These are phyloP conservation scores for Tragelaphus strepsiceros DNA, from an alignment of 2,113 vertebrate genomes.

Conservation along the genomic window DNA sequence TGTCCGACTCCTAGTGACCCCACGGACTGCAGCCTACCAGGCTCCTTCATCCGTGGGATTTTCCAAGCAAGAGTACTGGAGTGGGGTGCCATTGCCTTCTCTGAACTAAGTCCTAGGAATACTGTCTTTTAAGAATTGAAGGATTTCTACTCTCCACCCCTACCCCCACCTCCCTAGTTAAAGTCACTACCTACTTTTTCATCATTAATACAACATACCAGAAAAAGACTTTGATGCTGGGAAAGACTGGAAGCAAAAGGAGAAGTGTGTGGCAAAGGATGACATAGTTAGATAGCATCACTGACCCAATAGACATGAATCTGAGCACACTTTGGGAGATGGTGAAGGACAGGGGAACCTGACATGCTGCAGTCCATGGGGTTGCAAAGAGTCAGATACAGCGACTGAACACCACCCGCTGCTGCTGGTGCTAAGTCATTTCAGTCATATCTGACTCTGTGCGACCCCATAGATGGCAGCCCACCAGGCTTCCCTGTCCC, in stretches of 20 bases:
- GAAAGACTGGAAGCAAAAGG: background rate
- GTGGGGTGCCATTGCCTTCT: too few species aligned
- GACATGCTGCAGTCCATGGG: background rate
- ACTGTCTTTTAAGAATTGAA: background rate
- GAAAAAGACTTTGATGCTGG: background rate
- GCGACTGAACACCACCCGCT: background rate
- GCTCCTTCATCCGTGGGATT: too few species aligned
- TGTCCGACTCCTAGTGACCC: too few species aligned
- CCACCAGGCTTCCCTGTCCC: too few species aligned
- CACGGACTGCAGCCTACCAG: too few species aligned
- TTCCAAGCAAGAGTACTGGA: too few species aligned
- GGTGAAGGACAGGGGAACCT: background rate
- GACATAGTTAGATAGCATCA: background rate
- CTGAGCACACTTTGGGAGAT: background rate
- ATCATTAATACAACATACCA: accelerated
- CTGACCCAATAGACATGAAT: background rate
- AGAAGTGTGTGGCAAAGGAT: background rate
- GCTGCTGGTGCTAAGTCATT: too few species aligned
- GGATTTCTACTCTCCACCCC: background rate
- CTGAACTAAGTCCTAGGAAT: background rate
- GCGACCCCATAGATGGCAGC: too few species aligned
- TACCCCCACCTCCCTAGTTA: background rate
- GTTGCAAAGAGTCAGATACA: background rate
- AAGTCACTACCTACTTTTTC: background rate
- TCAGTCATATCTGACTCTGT: too few species aligned